These are phyloP conservation scores for Argynnis bischoffii DNA, from an alignment of 2,888 invertebrate genomes.

Conservation along the genomic window DNA sequence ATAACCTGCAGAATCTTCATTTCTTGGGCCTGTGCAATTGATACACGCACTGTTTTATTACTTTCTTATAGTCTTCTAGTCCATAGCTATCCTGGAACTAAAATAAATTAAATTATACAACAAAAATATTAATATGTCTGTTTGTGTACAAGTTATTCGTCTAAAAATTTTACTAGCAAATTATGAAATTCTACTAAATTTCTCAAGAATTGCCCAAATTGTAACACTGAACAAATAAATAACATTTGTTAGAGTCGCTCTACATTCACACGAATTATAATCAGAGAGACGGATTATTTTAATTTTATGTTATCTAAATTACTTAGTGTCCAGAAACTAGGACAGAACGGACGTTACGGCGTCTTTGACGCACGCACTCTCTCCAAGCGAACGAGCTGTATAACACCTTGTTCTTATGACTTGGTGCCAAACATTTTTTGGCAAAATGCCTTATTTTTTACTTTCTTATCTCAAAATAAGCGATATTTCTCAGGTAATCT, in stretches of 20 bases:
- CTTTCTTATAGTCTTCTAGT: too few species aligned
- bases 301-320: conserved; percentile 24
- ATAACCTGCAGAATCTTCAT: too few species aligned
- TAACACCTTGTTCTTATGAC: conserved; percentile 51
- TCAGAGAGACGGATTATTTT: conserved; percentile 9
- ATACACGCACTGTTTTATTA: too few species aligned
- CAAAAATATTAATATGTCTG: too few species aligned
- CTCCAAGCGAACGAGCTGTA: conserved; percentile 45
- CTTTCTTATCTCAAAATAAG: conserved; percentile 47
- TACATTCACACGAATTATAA: conserved; percentile 20
- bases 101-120: too few species aligned
- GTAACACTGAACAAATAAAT: background rate
- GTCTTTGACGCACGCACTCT: conserved; percentile 43
- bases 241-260: conserved; percentile 5
- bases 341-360: conserved; percentile 27
- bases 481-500: conserved; percentile 65
- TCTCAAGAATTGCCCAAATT: background rate
- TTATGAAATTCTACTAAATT: background rate
- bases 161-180: too few species aligned
- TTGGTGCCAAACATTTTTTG: conserved; percentile 53
- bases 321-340: conserved; percentile 24
- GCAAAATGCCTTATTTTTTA: conserved; percentile 47
- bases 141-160: too few species aligned
- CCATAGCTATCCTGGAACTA: too few species aligned
- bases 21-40: too few species aligned